phyloP scores from a whole-genome alignment of 2,113 vertebrate genomes.

The Ammodytes dubius region DNA sequence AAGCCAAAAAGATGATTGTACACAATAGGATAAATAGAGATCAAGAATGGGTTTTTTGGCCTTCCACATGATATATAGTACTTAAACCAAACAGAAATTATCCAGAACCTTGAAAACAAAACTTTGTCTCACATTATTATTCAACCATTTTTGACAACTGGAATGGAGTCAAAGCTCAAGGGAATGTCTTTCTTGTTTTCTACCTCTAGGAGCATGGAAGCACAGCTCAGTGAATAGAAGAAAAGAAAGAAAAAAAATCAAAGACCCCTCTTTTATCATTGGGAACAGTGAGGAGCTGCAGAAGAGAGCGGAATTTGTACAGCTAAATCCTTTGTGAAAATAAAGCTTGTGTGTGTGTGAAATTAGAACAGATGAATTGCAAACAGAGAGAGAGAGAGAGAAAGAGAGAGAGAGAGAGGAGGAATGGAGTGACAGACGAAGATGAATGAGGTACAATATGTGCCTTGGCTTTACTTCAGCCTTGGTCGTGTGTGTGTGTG shows the following conservation, averaged over 20 bases:
- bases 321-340: neutral
- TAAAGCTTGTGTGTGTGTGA: neutral
- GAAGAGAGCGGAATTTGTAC: neutral
- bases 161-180: neutral
- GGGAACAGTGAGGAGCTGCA: neutral
- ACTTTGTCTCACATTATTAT: neutral
- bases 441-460: conserved; percentile 12
- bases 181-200: neutral
- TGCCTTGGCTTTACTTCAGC: conserved; percentile 56
- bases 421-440: conserved; percentile 13
- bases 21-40: neutral
- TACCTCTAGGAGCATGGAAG: neutral
- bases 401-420: conserved; percentile 3
- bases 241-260: neutral
- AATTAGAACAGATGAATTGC: neutral
- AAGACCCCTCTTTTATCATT: neutral
- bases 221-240: neutral
- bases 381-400: neutral
- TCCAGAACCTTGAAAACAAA: neutral
- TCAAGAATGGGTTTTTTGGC: neutral
- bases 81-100: neutral
- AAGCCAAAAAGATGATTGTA: neutral
- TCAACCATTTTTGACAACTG: neutral
- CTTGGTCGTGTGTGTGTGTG: conserved; percentile 44
- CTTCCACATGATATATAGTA: neutral